Evolutionary conservation across 1,140 invertebrate genomes (phyloP), one percentile per base, ranked within the genome.

Genomic region (Heliconius hermathena): DNA sequence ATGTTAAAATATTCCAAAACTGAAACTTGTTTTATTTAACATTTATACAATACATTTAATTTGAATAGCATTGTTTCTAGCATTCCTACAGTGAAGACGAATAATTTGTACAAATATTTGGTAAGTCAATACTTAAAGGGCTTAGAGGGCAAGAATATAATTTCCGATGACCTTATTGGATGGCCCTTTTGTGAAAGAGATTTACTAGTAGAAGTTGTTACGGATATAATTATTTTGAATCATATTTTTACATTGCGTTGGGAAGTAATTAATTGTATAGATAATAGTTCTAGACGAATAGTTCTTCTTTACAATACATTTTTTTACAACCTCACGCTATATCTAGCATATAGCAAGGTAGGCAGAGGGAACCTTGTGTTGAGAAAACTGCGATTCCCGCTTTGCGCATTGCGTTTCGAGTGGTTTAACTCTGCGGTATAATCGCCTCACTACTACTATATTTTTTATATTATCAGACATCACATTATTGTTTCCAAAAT

Each of bases 71-170:
- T 72, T 41, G 71, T 72, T 8, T n/a, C 13, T 38, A 38, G 8
- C 18, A 38, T 72, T 72, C 71, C 71, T 9, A 26, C 9, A 71
- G 70, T 13, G 71, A 38, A 41, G 36, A 33, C 36, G 36, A 72
- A 72, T 22, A 72, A 72, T 72, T 72, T n/a, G 71, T 38, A 72
- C 71, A 72, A 72, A 72, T 72, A 72, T 72, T 72, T 72, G 71
- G 36, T n/a, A 71, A 71, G 18, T 38, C 71, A 38, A 71, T 71
- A 71, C 71, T 71, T 71, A 22, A 71, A 71, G 36, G 71, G 60
- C 60, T 66, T 66, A 66, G 60, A 29, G 60, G 26, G 60, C 11
- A 66, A 26, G 26, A 66, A 66, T 66, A 66, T 29, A 66, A 66
- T 66, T 2, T 26, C 9, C 8, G 57, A 60, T 11, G n/a, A n/a